Percentiles rank a stretch among this genome's conserved stretches.
phyloP scores from a whole-genome alignment of 2,113 vertebrate genomes.

The Nipponia nippon region DNA sequence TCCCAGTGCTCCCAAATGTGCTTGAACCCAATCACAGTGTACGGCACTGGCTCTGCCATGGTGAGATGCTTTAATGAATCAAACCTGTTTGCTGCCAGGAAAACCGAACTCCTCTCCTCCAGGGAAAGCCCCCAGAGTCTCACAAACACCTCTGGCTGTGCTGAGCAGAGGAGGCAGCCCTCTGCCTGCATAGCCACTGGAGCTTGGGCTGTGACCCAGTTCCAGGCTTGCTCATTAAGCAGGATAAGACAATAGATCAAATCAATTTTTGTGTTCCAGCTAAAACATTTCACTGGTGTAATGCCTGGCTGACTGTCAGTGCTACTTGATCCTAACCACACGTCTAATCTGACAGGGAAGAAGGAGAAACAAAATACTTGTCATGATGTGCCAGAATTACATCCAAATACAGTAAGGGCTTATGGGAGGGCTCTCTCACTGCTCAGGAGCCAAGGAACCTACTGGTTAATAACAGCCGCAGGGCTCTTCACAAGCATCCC shows the following conservation, averaged over 20 bases:
- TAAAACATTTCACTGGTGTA: background rate
- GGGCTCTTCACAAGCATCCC: background rate
- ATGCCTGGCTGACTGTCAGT: background rate
- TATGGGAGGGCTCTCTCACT: background rate
- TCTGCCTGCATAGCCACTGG: rapidly evolving
- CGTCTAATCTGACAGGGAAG: background rate
- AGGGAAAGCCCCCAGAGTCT: background rate
- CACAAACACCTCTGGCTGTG: background rate
- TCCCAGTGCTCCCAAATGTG: background rate
- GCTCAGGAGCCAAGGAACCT: background rate
- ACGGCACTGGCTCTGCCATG: rapidly evolving
- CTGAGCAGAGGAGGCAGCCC: background rate
- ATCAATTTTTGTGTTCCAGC: background rate
- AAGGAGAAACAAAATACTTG: background rate
- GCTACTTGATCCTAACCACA: background rate
- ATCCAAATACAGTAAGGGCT: background rate
- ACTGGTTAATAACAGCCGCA: background rate
- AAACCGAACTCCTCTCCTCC: background rate
- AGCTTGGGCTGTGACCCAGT: background rate
- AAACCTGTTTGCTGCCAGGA: background rate
- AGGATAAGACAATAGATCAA: background rate
- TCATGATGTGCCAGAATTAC: background rate
- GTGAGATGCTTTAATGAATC: background rate
- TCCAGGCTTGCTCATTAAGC: background rate
- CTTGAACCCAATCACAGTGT: background rate